phyloP scores from a whole-genome alignment of 92 coral and sea anemone genomes.

The Phenganax marumi region DNA sequence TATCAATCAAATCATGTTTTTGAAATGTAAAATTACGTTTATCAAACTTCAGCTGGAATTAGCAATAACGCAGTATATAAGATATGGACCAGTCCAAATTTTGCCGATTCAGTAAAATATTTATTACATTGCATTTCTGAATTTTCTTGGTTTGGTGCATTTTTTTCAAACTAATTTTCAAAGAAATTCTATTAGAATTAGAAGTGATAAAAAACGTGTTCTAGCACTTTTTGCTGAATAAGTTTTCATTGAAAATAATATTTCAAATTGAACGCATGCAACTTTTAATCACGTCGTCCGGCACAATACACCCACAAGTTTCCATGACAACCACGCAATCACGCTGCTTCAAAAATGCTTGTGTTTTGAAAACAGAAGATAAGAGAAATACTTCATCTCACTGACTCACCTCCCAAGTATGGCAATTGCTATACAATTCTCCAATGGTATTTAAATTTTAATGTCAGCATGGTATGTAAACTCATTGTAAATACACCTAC shows the following conservation, averaged over 20 bases:
- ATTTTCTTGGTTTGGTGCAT: neutral
- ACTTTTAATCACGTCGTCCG: neutral
- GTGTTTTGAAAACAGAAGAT: neutral
- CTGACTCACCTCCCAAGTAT: neutral
- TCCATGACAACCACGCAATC: constrained; percentile 1
- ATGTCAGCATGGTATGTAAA: neutral
- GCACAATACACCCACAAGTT: constrained; percentile 11
- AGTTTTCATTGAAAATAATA: neutral
- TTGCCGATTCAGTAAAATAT: too few relatives aligned
- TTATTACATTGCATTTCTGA: neutral
- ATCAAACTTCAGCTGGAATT: too few relatives aligned
- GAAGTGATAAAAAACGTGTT: neutral
- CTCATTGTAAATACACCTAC: neutral
- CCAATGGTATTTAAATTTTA: neutral
- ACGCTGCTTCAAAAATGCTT: neutral
- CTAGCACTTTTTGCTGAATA: neutral
- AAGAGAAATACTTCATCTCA: neutral
- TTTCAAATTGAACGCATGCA: neutral
- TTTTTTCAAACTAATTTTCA: neutral
- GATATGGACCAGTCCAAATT: too few relatives aligned
- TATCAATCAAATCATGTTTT: too few relatives aligned
- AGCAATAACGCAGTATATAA: too few relatives aligned
- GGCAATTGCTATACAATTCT: neutral
- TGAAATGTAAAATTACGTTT: too few relatives aligned
- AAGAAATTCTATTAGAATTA: neutral